These are phyloP conservation scores for Peromyscus aztecus DNA, from an alignment of 2,797 vertebrate genomes.

Conservation along the genomic window DNA sequence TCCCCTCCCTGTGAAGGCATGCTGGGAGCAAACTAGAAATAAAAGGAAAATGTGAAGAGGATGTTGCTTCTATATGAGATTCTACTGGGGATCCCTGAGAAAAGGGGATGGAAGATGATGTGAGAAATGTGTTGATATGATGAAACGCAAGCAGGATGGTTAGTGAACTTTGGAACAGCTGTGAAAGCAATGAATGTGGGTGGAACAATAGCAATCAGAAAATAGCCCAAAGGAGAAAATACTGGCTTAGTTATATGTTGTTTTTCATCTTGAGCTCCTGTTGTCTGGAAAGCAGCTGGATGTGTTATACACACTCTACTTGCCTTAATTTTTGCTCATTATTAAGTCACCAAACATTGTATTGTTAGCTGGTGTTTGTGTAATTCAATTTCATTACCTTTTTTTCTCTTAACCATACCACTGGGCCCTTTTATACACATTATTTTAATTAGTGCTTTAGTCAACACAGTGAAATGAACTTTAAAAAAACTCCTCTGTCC, in stretches of 20 bases:
- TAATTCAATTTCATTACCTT: slow-evolving; percentile 52
- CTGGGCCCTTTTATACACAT: neutral
- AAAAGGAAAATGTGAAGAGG: slow-evolving; percentile 56
- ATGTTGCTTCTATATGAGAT: neutral
- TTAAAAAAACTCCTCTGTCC: neutral
- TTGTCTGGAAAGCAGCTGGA: slow-evolving; percentile 47
- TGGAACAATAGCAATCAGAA: slow-evolving; percentile 44
- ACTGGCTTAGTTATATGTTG: neutral
- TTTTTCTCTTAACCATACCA: neutral
- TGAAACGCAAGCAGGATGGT: slow-evolving; percentile 42
- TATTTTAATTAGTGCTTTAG: slow-evolving; percentile 64
- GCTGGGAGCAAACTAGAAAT: slow-evolving; percentile 62
- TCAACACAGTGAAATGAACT: neutral
- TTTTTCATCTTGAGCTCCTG: slow-evolving; percentile 28
- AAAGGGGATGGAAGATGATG: slow-evolving; percentile 1
- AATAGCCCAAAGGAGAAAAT: slow-evolving; percentile 63
- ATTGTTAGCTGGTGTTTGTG: slow-evolving; percentile 35
- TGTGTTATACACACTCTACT: neutral
- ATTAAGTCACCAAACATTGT: slow-evolving; percentile 28
- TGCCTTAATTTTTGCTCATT: neutral
- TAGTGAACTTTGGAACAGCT: slow-evolving; percentile 65
- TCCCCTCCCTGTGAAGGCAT: neutral
- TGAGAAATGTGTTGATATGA: slow-evolving; percentile 21
- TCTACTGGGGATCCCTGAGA: slow-evolving; percentile 26
- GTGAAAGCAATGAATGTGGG: neutral